Evolutionary conservation across 2,797 vertebrate species (phyloP).

Genomic region (Chaetophractus vellerosus): DNA sequence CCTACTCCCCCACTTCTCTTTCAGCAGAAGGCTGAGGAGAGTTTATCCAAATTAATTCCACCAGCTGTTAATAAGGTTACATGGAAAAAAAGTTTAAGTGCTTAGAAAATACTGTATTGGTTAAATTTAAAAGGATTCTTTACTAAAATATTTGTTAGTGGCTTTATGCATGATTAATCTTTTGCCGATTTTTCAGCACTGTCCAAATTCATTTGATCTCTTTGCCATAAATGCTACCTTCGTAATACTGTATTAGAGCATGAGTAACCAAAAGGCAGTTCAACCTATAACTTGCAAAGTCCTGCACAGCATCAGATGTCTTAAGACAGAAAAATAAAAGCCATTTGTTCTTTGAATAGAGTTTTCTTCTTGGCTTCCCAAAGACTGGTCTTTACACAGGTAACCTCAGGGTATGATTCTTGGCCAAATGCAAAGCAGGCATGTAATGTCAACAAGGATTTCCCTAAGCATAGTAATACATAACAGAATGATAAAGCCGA

Average conservation of each 20-base stretch:
- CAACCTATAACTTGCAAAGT: background rate
- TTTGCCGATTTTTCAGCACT: background rate
- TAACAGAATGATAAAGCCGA: background rate
- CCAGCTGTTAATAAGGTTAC: constrained; percentile 49
- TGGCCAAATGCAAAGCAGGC: background rate
- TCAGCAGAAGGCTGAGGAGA: constrained; percentile 28
- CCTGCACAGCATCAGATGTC: background rate
- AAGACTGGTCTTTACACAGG: background rate
- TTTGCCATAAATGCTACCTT: background rate
- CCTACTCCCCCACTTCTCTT: background rate
- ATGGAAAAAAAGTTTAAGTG: background rate
- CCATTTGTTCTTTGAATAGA: background rate
- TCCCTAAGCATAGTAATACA: background rate
- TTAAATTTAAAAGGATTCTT: constrained; percentile 69
- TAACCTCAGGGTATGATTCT: background rate
- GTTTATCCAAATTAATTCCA: constrained; percentile 68
- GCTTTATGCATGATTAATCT: constrained; percentile 20
- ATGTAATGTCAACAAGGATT: background rate
- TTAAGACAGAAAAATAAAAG: constrained; percentile 5
- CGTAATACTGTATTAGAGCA: background rate
- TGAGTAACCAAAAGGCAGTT: constrained; percentile 1
- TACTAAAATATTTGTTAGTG: constrained; percentile 11
- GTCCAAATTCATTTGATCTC: background rate
- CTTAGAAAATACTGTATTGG: constrained; percentile 36
- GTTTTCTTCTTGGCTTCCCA: background rate